Evolutionary conservation across 2,797 vertebrate genomes (phyloP), one percentile per base, ranked within the genome.

Genomic region (Etheostoma perlongum): DNA sequence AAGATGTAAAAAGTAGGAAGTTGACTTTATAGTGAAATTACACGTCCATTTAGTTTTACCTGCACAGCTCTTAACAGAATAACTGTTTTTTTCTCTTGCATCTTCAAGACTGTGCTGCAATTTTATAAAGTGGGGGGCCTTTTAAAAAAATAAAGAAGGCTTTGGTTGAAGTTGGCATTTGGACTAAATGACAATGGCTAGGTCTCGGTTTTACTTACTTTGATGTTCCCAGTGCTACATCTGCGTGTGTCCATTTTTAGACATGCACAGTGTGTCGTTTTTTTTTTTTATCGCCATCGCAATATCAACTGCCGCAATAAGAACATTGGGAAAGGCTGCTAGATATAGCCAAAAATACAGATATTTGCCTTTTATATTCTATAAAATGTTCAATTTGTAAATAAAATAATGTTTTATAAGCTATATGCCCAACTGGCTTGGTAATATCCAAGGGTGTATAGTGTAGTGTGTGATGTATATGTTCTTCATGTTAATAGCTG

Each of bases 61-160:
- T 77, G 48, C 70, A 62, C 65, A 36, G 82, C 88, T 92, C 86
- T 92, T 83, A 87, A 74, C 76, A 86, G 86, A 89, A 93, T 89
- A 21, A 81, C 81, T 55, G 67, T 78, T 67, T 86, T n/a, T 83
- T 81, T 79, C 72, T 52, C 71, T 84, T 71, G 80, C 46, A 48
- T 69, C 71, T 79, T 67, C 36, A 64, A 72, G 59, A 77, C 13
- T 2, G 57, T 4, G 19, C 58, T 62, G 73, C 74, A 88, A 88
- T 87, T 87, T 83, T 14, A 61, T 67, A 76, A 86, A 89, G 81
- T 85, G 67, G 5, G 4, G 21, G 47, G 10, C 71, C 75, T 53
- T 86, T 57, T 71, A 66, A 78, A 89, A n/a, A n/a, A 81, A 82
- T 72, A 77, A 13, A 33, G 44, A 49, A 60, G 69, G n/a, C 55